Conservation (phyloP, 2,797 vertebrate species). For the Darevskia mixta region DNA sequence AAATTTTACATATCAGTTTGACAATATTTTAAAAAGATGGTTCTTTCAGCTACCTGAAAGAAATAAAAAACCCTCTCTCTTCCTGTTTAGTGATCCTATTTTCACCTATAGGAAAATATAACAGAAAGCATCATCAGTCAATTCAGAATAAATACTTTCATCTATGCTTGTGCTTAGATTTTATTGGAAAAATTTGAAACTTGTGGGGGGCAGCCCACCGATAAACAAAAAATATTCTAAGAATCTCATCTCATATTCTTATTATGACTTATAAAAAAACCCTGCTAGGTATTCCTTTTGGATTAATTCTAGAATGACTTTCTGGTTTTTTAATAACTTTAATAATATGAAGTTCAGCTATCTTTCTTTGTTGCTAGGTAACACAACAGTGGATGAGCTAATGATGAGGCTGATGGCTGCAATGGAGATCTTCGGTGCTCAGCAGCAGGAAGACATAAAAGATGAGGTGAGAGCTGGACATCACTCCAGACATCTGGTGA, state of each 20-base stretch:
- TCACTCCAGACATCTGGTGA: slow-evolving; percentile 43
- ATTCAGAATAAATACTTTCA: slow-evolving; percentile 38
- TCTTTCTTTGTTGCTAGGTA: slow-evolving; percentile 85
- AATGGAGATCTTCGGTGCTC: slow-evolving; percentile 98
- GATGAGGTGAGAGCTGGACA: slow-evolving; percentile 89
- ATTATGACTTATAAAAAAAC: slow-evolving; percentile 32
- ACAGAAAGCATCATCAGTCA: neutral
- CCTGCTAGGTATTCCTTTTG: slow-evolving; percentile 57
- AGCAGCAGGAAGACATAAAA: slow-evolving; percentile 98
- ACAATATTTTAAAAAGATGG: neutral
- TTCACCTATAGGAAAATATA: neutral
- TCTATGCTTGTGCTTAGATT: slow-evolving; percentile 31
- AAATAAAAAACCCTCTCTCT: neutral
- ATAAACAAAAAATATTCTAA: slow-evolving; percentile 57
- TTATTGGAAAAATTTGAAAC: slow-evolving; percentile 40
- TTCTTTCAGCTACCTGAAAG: neutral
- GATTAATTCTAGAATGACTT: slow-evolving; percentile 70
- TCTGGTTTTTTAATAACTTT: slow-evolving; percentile 73
- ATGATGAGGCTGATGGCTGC: slow-evolving; percentile 99
- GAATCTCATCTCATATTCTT: slow-evolving; percentile 57
- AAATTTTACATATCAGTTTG: neutral
- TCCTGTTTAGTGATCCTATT: neutral
- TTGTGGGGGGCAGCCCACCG: slow-evolving; percentile 46
- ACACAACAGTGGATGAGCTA: slow-evolving; percentile 98
- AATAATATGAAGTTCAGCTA: slow-evolving; percentile 64